Base-by-base conservation (phyloP, 2,888 invertebrate species). In the Leucophora obtusa region DNA sequence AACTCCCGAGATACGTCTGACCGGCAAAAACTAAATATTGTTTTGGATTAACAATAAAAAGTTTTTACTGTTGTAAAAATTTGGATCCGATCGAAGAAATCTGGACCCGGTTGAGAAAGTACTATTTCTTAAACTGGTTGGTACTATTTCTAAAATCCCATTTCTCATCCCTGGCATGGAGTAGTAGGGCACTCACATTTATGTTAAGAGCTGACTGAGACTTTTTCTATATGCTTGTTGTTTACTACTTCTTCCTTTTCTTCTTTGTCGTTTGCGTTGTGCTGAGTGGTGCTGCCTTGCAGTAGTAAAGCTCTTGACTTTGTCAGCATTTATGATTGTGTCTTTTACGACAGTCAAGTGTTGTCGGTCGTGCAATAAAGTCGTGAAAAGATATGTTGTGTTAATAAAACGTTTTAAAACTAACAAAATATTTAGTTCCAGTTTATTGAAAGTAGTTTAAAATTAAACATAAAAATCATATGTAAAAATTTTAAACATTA, bases 301-400 rank as follows among this genome's bases (percentile, higher is more conserved):
- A 54, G 65, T 51, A 38, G 14, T 18, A 51, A 73, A 77, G 60
- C 81, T 77, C 70, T 81, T 65, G 69, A 77, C 77, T 74, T 77
- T 66, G 73, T 43, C 77, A 77, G 71, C 68, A 66, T 66, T n/a
- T 74, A 70, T 18, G 54, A 47, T 69, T 56, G 69, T 54, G 66
- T 47, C 79, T 72, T 73, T 69, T 17, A 76, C 68, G 38, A 24
- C 79, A 84, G 83, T 84, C 83, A 82, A 73, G 78, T 80, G 78
- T 79, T 84, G 82, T 82, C 83, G 82, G 83, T 76, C 84, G 82
- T 82, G 83, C 69, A 60, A 63, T 80, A 60, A 80, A 82, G 84
- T 76, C 74, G 82, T 70, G 56, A 54, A 70, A 53, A 18, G 18
- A 51, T 43, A 56, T 17, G 6, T 33, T 17, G 35, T 35, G 8